phyloP scores from a whole-genome alignment of 2,888 invertebrate genomes.

The Nycteola revayana region DNA sequence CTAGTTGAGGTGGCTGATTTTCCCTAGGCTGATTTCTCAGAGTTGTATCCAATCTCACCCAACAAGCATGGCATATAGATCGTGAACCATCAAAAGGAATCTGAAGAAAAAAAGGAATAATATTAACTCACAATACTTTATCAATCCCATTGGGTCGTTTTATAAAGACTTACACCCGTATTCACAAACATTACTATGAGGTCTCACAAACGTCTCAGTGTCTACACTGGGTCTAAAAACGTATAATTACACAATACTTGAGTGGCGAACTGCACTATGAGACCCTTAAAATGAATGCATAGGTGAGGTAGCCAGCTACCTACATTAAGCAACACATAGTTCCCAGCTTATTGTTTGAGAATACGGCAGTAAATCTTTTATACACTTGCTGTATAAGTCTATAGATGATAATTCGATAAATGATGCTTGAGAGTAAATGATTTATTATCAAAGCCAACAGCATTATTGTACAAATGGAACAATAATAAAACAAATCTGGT shows the following conservation, averaged over 20 bases:
- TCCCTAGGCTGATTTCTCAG: not conserved
- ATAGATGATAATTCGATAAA: conserved; percentile 1
- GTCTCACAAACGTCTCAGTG: not conserved
- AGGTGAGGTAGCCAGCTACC: conserved; percentile 1
- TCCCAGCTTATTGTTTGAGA: conserved; percentile 1
- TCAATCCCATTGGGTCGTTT: conserved; percentile 1
- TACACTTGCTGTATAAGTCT: conserved; percentile 3
- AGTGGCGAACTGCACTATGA: conserved; percentile 2
- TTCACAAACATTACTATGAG: conserved; percentile 2
- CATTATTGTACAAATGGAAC: conserved; percentile 1
- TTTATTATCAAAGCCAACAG: conserved; percentile 3
- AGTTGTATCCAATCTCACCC: conserved; percentile 11
- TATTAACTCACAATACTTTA: not conserved
- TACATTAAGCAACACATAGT: conserved; percentile 3
- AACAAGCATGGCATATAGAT: conserved; percentile 14
- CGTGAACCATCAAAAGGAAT: conserved; percentile 14
- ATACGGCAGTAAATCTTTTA: conserved; percentile 3
- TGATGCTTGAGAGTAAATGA: conserved; percentile 4
- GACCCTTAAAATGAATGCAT: conserved; percentile 2
- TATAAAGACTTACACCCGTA: conserved; percentile 1
- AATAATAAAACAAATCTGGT: conserved; percentile 1
- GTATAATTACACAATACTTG: conserved; percentile 1
- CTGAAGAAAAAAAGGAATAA: conserved; percentile 4
- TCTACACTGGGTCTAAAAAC: conserved; percentile 1
- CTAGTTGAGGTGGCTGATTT: not conserved